Evolutionary conservation across 2,888 invertebrate genomes (phyloP), one percentile per base, ranked within the genome.

Genomic region (Aporophyla lueneburgensis): DNA sequence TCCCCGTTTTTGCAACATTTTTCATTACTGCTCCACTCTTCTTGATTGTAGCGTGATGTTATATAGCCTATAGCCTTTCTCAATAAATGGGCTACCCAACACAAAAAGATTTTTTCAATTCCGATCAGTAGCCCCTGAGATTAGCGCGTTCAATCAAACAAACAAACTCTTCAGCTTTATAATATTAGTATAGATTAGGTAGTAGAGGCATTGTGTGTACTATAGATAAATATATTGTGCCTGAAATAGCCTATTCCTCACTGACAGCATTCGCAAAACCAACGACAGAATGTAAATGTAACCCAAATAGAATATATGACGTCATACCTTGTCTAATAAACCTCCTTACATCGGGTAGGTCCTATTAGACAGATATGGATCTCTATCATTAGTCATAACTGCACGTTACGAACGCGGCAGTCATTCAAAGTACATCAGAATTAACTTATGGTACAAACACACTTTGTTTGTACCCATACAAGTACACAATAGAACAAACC

Each of bases 321-420:
- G 40, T 68, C 46, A 68, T 21, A 16, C 0, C 19, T 69, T 74
- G 61, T 27, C 16, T n/a, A 51, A n/a, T 54, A 68, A 67, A 70
- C 68, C 21, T 65, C 49, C 12, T 59, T 16, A 63, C 70, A 84
- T 54, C 75, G 74, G 24, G 69, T 68, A 71, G 74, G 65, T 79
- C 51, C 71, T 84, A 84, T 84, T 76, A 76, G 59, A 70, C 65
- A 76, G 86, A 87, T 85, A 87, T 59, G 74, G 77, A 87, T 86
- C 87, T 78, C 51, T 43, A 62, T 61, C 59, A 69, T 80, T 71
- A 71, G 65, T 71, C 75, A 74, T 83, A 81, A 76, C 58, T 74
- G 78, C 88, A 78, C 86, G 66, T 73, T 66, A 75, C 21, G 65
- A 24, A 84, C 74, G 76, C 71, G 87, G 51, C 12, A 54, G 59